A percentile compares a stretch with the other conserved stretches of the same genome.
These are phyloP conservation scores for Diadumene lineata DNA, from an alignment of 92 coral and sea anemone species.

Conservation along the genomic window DNA sequence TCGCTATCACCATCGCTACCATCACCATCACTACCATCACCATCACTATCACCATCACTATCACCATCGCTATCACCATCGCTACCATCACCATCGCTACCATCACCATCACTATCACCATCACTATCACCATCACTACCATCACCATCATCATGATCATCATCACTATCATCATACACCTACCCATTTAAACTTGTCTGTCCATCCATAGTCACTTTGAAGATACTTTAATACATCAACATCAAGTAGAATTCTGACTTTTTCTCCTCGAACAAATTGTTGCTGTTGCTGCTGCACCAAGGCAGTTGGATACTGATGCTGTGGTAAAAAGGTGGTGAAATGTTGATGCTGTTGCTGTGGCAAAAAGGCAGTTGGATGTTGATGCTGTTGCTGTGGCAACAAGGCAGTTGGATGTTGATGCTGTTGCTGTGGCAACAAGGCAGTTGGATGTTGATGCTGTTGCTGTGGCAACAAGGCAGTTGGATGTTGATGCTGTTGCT, in stretches of 20 bases:
- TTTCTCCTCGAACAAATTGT: conserved; percentile 18
- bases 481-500: too few species aligned
- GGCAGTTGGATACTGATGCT: too few species aligned
- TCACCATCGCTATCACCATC: not conserved
- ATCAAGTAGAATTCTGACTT: conserved; percentile 27
- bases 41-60: not conserved
- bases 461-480: too few species aligned
- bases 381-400: not conserved
- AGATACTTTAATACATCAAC: conserved; percentile 41
- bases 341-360: too few species aligned
- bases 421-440: too few species aligned
- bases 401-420: too few species aligned
- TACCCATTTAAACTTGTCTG: conserved; percentile 65
- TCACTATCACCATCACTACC: not conserved
- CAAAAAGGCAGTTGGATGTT: not conserved
- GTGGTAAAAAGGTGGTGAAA: too few species aligned
- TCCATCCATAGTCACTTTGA: conserved; percentile 81
- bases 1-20: not conserved
- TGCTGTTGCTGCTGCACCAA: not conserved
- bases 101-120: not conserved
- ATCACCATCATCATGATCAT: not conserved
- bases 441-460: too few species aligned
- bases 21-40: not conserved
- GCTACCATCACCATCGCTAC: not conserved
- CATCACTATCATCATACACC: conserved; percentile 82